phyloP scores from a whole-genome alignment of 2,888 invertebrate species.

The Lypha dubia region DNA sequence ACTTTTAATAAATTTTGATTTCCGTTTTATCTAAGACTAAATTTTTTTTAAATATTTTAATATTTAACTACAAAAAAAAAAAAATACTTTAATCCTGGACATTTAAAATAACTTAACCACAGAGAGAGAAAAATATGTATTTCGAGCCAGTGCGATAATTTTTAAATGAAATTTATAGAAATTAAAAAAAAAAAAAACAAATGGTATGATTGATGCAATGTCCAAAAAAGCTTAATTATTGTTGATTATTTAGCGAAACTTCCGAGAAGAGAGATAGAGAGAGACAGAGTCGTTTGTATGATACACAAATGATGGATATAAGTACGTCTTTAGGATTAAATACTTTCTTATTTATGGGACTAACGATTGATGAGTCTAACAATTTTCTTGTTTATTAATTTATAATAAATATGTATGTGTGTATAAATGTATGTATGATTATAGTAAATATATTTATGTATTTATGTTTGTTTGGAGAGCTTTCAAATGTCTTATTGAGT shows the following conservation, averaged over 20 bases:
- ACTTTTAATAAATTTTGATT: slow-evolving; percentile 58
- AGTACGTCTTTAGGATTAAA: slow-evolving; percentile 23
- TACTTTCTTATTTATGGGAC: slow-evolving; percentile 6
- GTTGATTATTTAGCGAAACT: slow-evolving; percentile 2
- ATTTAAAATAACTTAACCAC: slow-evolving; percentile 22
- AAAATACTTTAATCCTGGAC: slow-evolving; percentile 6
- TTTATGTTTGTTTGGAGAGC: slow-evolving; percentile 2
- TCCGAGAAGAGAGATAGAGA: neutral
- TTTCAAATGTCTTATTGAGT: slow-evolving; percentile 2
- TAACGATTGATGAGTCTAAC: slow-evolving; percentile 18
- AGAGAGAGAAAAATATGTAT: slow-evolving; percentile 43
- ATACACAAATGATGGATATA: neutral
- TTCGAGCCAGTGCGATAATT: slow-evolving; percentile 13
- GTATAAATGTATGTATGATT: slow-evolving; percentile 1
- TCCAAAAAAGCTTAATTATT: no score
- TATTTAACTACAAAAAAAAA: slow-evolving; percentile 46
- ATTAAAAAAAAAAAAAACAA: neutral
- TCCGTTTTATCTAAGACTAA: slow-evolving; percentile 32
- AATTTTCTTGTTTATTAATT: slow-evolving; percentile 39
- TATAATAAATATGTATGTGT: slow-evolving; percentile 31
- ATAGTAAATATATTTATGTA: neutral
- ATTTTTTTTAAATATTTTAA: neutral
- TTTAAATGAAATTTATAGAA: neutral
- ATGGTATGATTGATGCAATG: slow-evolving; percentile 15
- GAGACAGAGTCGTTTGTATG: neutral